Percentiles rank a stretch among this genome's conserved stretches.
phyloP scores from a whole-genome alignment of 2,888 invertebrate genomes.

The Heliconius ethilla region DNA sequence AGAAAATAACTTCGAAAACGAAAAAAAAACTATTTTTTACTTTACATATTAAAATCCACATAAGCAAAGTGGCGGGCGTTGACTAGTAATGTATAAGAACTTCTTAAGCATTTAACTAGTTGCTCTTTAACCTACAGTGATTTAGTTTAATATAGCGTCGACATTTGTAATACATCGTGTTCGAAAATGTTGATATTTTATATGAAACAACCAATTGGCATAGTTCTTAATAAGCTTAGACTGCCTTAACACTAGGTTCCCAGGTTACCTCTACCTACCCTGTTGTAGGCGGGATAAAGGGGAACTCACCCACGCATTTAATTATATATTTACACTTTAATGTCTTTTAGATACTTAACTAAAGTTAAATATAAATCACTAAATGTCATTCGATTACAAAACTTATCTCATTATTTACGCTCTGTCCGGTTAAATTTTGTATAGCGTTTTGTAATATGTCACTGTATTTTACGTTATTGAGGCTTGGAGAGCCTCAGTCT shows the following conservation, averaged over 20 bases:
- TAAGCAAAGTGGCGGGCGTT: too few relatives aligned
- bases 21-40: too few relatives aligned
- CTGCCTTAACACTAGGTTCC: too few relatives aligned
- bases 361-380: constrained; percentile 14
- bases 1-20: too few relatives aligned
- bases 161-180: constrained; percentile 8
- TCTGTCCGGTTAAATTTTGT: constrained; percentile 12
- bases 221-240: not conserved
- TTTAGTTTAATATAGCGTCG: not conserved
- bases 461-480: not conserved
- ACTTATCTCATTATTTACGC: not conserved
- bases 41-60: too few relatives aligned
- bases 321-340: too few relatives aligned
- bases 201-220: not conserved
- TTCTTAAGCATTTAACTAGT: not conserved
- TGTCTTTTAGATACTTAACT: not conserved
- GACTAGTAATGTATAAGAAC: not conserved
- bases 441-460: constrained; percentile 12
- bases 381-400: constrained; percentile 5
- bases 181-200: not conserved
- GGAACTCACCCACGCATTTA: too few relatives aligned
- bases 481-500: not conserved
- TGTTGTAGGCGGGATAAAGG: too few relatives aligned
- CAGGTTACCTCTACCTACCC: too few relatives aligned
- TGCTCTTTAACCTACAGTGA: constrained; percentile 8